A percentile compares a stretch with the other conserved stretches of the same genome.
Evolutionary conservation across 2,113 vertebrate species (phyloP).

Genomic region (Eonycteris spelaea): DNA sequence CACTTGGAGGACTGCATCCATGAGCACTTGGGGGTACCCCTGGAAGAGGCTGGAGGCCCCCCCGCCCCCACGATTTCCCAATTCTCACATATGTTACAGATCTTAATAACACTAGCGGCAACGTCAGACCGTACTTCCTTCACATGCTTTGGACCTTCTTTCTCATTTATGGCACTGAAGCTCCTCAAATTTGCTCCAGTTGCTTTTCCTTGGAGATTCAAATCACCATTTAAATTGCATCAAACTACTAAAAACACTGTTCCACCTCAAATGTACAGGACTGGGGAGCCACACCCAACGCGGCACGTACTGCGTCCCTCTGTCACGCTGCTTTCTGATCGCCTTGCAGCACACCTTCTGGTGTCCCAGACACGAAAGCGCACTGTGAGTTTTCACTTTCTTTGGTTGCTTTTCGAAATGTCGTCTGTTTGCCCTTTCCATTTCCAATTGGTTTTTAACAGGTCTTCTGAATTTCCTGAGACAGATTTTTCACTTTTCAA

Average conservation of each 20-base stretch:
- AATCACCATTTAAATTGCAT: conserved; percentile 57
- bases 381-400: neutral
- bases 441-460: conserved; percentile 41
- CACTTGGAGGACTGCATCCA: accelerated
- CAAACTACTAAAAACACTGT: conserved; percentile 56
- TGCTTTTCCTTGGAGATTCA: conserved; percentile 63
- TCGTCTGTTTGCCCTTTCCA: conserved; percentile 34
- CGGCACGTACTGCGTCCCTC: neutral
- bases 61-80: conserved; percentile 44
- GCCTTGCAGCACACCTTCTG: neutral
- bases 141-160: conserved; percentile 68
- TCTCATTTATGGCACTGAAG: conserved; percentile 60
- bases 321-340: neutral
- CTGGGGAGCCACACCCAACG: neutral
- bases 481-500: conserved; percentile 59
- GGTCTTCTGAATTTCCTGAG: accelerated
- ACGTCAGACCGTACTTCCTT: conserved; percentile 69
- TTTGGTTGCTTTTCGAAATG: neutral
- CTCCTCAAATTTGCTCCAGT: conserved; percentile 67
- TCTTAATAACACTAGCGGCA: conserved; percentile 70
- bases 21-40: neutral
- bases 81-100: conserved; percentile 67
- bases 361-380: neutral
- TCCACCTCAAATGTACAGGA: conserved; percentile 9
- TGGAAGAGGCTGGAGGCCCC: neutral